Evolutionary conservation across 2,888 invertebrate species (phyloP).

Genomic region (Lasioglossum marginatum): DNA sequence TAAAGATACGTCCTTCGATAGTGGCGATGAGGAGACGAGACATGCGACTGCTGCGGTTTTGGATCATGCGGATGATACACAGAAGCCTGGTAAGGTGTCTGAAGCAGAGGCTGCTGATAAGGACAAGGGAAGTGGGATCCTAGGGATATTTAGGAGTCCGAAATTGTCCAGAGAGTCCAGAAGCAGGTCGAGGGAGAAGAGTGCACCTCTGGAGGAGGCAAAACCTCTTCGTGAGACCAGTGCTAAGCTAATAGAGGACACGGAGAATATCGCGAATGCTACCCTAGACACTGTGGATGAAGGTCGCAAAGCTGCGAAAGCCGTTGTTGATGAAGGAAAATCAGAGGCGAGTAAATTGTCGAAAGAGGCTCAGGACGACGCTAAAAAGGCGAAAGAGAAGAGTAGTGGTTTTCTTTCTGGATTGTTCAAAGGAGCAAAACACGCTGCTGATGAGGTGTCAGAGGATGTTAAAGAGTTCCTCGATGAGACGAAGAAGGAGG

Average conservation of each 20-base stretch:
- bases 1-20: conserved; percentile 79
- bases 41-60: conserved; percentile 73
- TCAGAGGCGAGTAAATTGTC: conserved; percentile 62
- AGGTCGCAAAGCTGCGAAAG: conserved; percentile 74
- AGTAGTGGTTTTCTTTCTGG: conserved; percentile 69
- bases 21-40: conserved; percentile 79
- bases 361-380: conserved; percentile 24
- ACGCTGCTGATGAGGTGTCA: conserved; percentile 54
- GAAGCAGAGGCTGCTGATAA: conserved; percentile 60
- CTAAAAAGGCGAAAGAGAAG: conserved; percentile 66
- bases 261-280: conserved; percentile 69
- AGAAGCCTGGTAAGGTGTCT: conserved; percentile 47
- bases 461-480: conserved; percentile 84
- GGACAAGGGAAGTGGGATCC: conserved; percentile 75
- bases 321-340: conserved; percentile 85
- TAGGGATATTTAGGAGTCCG: conserved; percentile 79
- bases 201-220: conserved; percentile 73
- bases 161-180: conserved; percentile 76
- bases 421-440: conserved; percentile 72
- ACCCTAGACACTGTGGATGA: conserved; percentile 42
- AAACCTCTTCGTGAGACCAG: conserved; percentile 74
- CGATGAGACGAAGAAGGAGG: conserved; percentile 85
- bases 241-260: conserved; percentile 78
- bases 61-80: conserved; percentile 63
- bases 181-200: conserved; percentile 78